Evolutionary conservation across 2,888 invertebrate species (phyloP).

Genomic region (Thymelicus lineola): DNA sequence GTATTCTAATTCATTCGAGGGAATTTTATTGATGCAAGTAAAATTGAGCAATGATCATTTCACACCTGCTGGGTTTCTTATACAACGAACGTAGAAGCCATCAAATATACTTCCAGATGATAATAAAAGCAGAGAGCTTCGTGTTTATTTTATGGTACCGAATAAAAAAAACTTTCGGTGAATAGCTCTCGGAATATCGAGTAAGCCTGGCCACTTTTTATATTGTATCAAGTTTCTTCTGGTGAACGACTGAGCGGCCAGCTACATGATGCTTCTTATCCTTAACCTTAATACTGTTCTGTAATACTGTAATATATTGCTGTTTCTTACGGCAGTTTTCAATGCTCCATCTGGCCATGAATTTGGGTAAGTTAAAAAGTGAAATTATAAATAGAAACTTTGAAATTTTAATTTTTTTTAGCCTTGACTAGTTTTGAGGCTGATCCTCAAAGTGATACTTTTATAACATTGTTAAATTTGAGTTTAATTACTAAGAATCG

Average conservation of each 20-base stretch:
- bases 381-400: too few relatives aligned
- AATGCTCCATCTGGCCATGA: too few relatives aligned
- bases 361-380: too few relatives aligned
- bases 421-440: too few relatives aligned
- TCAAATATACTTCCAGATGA: constrained; percentile 15
- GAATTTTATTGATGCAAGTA: not conserved
- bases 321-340: too few relatives aligned
- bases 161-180: constrained; percentile 32
- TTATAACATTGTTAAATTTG: too few relatives aligned
- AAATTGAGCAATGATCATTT: not conserved
- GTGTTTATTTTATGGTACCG: constrained; percentile 37
- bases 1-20: too few relatives aligned
- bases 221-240: constrained; percentile 28
- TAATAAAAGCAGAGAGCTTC: constrained; percentile 19
- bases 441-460: too few relatives aligned
- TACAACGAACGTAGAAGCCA: not conserved
- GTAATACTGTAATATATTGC: too few relatives aligned
- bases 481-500: too few relatives aligned
- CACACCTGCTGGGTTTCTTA: not conserved
- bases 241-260: not conserved
- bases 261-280: not conserved
- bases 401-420: too few relatives aligned
- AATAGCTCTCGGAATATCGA: constrained; percentile 28
- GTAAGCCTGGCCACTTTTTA: constrained; percentile 24
- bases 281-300: not conserved